Evolutionary conservation across 1,140 invertebrate genomes (phyloP).

Genomic region (Brachionus angularis): DNA sequence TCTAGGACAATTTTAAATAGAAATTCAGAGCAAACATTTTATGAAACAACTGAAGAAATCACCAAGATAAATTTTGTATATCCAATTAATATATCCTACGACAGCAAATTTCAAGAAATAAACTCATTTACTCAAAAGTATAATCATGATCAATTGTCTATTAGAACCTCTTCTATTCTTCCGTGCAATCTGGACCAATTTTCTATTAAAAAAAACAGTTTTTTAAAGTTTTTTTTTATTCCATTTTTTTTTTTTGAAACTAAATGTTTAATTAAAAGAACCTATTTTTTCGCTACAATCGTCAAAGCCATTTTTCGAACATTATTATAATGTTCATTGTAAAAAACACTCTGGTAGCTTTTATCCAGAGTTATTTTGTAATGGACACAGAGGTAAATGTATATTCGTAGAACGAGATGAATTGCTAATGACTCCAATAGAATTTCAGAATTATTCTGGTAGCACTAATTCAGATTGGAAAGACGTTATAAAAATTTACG

Average conservation of each 20-base stretch:
- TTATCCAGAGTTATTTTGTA: neutral
- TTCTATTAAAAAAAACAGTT: constrained; percentile 8
- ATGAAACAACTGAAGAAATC: neutral
- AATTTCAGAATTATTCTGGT: constrained; percentile 34
- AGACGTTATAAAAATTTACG: constrained; percentile 24
- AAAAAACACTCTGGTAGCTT: neutral
- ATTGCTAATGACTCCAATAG: constrained; percentile 1
- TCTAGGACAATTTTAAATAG: too few species aligned
- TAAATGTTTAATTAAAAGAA: too few species aligned
- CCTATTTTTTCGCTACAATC: neutral
- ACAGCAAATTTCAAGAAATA: neutral
- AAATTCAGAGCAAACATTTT: neutral
- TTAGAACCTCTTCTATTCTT: neutral
- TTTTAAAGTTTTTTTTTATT: neutral
- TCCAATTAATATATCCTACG: constrained; percentile 13
- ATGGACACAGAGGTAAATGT: constrained; percentile 17
- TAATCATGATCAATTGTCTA: neutral
- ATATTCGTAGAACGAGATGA: neutral
- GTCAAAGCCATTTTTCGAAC: too few species aligned
- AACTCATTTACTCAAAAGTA: neutral
- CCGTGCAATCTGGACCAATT: constrained; percentile 9
- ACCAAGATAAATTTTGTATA: constrained; percentile 15
- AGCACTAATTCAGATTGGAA: constrained; percentile 30
- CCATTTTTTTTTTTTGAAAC: too few species aligned
- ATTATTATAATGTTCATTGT: neutral